Percentiles rank a stretch among this genome's conserved stretches.
Evolutionary conservation across 1,140 invertebrate genomes (phyloP).

Genomic region (Trigoniulus corallinus): DNA sequence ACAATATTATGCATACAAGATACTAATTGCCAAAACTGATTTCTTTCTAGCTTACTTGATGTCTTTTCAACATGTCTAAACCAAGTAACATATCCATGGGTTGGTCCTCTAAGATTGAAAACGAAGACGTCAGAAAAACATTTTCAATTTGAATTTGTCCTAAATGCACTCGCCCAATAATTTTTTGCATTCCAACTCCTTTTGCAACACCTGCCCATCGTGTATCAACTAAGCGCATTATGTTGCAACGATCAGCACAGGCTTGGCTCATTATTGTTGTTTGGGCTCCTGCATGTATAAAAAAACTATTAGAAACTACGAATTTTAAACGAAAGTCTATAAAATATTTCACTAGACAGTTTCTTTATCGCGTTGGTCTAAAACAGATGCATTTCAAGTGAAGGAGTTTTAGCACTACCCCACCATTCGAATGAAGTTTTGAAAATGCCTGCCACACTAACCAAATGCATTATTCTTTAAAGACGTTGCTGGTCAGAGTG

Average conservation of each 20-base stretch:
- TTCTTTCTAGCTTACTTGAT: no score
- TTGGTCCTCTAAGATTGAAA: conserved; percentile 93
- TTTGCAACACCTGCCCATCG: conserved; percentile 86
- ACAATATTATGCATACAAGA: background rate
- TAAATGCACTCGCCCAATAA: conserved; percentile 89
- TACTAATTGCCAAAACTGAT: no score
- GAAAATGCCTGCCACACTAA: no score
- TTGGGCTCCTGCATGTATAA: conserved; percentile 49
- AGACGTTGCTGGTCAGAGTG: no score
- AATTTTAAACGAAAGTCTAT: background rate
- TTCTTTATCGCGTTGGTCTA: no score
- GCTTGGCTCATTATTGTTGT: conserved; percentile 85
- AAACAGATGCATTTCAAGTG: no score
- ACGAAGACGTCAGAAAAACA: conserved; percentile 86
- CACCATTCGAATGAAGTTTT: no score
- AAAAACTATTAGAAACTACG: no score
- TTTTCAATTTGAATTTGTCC: conserved; percentile 84
- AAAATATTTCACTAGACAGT: no score
- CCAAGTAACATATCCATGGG: conserved; percentile 97
- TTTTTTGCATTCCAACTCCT: conserved; percentile 90
- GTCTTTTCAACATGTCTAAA: conserved; percentile 90
- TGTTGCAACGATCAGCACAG: conserved; percentile 85
- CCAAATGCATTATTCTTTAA: no score
- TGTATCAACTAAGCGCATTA: conserved; percentile 85
- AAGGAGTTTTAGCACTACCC: no score